phyloP scores from a whole-genome alignment of 2,113 vertebrate species.

The Delphinapterus leucas region DNA sequence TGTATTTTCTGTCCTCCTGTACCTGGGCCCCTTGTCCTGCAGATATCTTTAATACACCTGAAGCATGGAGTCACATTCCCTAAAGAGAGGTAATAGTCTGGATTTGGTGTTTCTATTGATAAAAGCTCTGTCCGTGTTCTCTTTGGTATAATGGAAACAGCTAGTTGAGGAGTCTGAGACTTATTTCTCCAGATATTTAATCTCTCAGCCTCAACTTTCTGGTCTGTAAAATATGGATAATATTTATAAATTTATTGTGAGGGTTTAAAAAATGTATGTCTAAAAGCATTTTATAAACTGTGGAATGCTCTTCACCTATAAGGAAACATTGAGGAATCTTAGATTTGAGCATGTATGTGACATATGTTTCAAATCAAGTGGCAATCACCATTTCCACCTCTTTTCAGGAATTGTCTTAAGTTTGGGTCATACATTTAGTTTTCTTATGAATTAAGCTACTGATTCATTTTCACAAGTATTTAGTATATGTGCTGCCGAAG shows the following conservation, averaged over 20 bases:
- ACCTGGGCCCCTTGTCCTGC: too few relatives aligned
- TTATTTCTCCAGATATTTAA: background rate
- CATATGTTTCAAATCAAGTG: background rate
- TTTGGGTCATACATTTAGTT: background rate
- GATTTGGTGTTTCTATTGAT: background rate
- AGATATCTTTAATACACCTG: background rate
- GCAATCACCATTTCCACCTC: background rate
- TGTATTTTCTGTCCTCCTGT: background rate
- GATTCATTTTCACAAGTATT: background rate
- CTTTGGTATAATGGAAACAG: background rate
- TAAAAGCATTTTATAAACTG: background rate
- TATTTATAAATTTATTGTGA: background rate
- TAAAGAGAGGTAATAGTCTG: background rate
- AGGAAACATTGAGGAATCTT: background rate
- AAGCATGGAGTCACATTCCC: background rate
- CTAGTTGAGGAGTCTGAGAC: background rate
- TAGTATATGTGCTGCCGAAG: background rate
- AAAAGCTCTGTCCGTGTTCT: background rate
- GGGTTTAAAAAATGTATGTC: background rate
- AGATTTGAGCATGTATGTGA: background rate
- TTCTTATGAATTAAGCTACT: background rate
- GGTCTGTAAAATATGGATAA: background rate
- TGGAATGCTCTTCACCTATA: background rate
- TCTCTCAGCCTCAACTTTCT: background rate
- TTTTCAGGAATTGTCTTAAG: background rate